phyloP scores from a whole-genome alignment of 2,888 invertebrate genomes.

The Biston stratarius region DNA sequence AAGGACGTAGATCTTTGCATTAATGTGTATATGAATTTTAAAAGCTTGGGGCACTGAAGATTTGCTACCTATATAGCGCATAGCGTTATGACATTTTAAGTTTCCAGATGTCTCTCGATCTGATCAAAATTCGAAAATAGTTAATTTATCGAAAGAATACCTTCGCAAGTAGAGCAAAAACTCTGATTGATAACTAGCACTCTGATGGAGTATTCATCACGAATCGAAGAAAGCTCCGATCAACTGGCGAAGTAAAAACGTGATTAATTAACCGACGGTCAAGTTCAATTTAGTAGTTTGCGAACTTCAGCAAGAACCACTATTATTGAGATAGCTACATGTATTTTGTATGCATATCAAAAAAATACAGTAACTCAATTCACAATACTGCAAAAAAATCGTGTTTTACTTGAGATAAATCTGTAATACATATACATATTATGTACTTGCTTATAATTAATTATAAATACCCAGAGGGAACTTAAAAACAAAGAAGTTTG shows the following conservation, averaged over 20 bases:
- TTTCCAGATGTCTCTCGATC: too few relatives aligned
- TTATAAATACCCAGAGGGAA: too few relatives aligned
- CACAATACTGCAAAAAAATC: neutral
- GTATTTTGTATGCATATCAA: neutral
- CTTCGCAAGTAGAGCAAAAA: constrained; percentile 1
- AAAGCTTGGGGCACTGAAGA: too few relatives aligned
- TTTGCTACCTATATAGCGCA: too few relatives aligned
- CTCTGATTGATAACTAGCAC: constrained; percentile 12
- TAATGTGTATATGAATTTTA: too few relatives aligned
- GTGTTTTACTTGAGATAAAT: neutral
- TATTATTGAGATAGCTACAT: constrained; percentile 18
- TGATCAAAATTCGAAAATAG: neutral
- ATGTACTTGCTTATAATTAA: too few relatives aligned
- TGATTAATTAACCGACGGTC: constrained; percentile 44
- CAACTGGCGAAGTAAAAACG: constrained; percentile 43
- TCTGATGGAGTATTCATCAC: constrained; percentile 36
- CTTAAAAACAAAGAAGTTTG: too few relatives aligned
- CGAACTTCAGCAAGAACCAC: constrained; percentile 30
- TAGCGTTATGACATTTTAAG: too few relatives aligned
- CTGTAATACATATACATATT: neutral
- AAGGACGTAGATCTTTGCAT: too few relatives aligned
- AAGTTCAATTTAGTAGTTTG: constrained; percentile 42
- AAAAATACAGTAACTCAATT: constrained; percentile 13
- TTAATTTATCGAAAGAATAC: neutral
- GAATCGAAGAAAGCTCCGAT: constrained; percentile 37